Base-by-base conservation (phyloP, 2,888 invertebrate species). In the Tipula lateralis region DNA sequence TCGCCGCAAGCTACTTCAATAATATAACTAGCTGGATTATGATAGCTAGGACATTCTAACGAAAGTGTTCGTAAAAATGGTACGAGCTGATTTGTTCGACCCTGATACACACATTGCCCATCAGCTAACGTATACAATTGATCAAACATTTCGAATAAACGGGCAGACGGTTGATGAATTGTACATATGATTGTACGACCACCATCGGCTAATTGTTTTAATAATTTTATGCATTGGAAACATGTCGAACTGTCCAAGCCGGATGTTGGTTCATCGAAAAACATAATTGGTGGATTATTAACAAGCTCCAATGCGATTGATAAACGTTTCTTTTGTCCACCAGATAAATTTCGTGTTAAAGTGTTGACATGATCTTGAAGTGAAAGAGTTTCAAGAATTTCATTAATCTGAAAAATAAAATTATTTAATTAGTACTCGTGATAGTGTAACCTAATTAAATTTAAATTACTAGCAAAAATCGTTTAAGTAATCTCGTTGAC, bases 1-100 rank as follows among this genome's bases (percentile, higher is more conserved):
- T 99, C 98, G 0, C 98, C 98, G 88, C 97, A 97, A 0, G 98
- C 97, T 2, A 99, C 97, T 91, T 99, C 98, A 91, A 98, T 97
- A 87, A 97, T 96, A 91, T 96, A 98, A 84, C 98, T 98, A 5
- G 98, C 98, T 0, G 98, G 98, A 91, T 99, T 99, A 91, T 99
- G 98, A 90, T 98, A 99, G 84, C 96, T 95, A 0, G 98, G 98
- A 88, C 98, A 99, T 88, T 96, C 95, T 30, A 98, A 92, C n/a
- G 93, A 93, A 84, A 97, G 92, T 29, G 94, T 94, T 84, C 94
- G 93, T 85, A 98, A 92, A 89, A 95, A 96, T 86, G 95, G 94
- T 88, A 99, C 96, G 85, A 98, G 91, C 88, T 95, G 94, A 85
- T 93, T 94, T 0, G 97, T 96, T 85, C 95, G 95, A 84, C 98